Evolutionary conservation across 2,888 invertebrate genomes (phyloP), one percentile per base, ranked within the genome.

Genomic region (Luperina nickerlii): DNA sequence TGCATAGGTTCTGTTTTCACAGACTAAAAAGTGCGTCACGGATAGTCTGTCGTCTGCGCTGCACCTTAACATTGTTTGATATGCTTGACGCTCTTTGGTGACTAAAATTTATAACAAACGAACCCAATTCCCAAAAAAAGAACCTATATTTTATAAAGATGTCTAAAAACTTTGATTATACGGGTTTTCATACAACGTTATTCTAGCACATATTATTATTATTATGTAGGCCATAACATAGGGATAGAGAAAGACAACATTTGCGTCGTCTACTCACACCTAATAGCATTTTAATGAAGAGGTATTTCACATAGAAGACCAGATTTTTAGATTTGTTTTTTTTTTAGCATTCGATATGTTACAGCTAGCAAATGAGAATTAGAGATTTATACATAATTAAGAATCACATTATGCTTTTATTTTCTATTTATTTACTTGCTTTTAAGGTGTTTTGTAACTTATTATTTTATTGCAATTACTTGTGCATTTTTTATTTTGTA

Each of bases 281-380:
- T 70, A 60, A 76, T 82, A 87, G 87, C 89, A 88, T 88, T 88
- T 88, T 82, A 79, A 74, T 62, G 8, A 67, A 68, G 8, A 48
- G 84, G 75, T 24, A 62, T 66, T 83, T 82, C 68, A 42, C 0
- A 67, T 8, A 24, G 38, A 74, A 70, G 74, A 51, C 70, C 71
- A 24, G 69, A 38, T 77, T 88, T 87, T 86, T 82, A 62, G 75
- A 85, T 82, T 71, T 82, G 65, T 77, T 79, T 84, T 79, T 79
- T 84, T 79, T 81, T 76, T 74, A 42, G 57, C 78, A 78, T 86
- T 71, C 60, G 76, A 76, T 76, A 79, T 89, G 88, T 88, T 89
- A 89, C 86, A 89, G 76, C 70, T 86, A 83, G 76, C 85, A 84
- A 76, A 7, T 76, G 48, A 60, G 54, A 73, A 67, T 60, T 27